These are phyloP conservation scores for Corbicula japonica DNA, from an alignment of 2,888 invertebrate genomes.

Conservation along the genomic window DNA sequence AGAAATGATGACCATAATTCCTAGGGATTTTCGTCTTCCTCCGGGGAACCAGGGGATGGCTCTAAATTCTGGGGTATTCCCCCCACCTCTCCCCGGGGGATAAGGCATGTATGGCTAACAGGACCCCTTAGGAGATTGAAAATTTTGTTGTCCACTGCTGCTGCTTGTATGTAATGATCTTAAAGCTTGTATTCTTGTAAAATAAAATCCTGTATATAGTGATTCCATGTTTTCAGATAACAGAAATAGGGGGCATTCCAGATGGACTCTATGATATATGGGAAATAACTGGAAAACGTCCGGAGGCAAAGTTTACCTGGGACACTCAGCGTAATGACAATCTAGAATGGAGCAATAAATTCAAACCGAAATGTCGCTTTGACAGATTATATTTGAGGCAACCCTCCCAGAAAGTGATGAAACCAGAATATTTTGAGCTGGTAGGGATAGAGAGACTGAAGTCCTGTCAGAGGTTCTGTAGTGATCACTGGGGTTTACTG, in stretches of 20 bases:
- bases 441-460: constrained; percentile 88
- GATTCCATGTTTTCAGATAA: constrained; percentile 83
- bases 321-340: constrained; percentile 89
- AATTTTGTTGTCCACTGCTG: too few species aligned
- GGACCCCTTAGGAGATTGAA: too few species aligned
- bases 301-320: constrained; percentile 89
- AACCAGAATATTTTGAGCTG: constrained; percentile 88
- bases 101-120: too few species aligned
- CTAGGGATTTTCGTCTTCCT: too few species aligned
- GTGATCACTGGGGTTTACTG: constrained; percentile 89
- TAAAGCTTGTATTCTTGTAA: too few species aligned
- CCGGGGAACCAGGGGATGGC: too few species aligned
- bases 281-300: constrained; percentile 88
- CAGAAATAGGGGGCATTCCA: constrained; percentile 86
- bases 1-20: too few species aligned
- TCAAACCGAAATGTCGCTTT: constrained; percentile 88
- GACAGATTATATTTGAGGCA: constrained; percentile 88
- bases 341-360: constrained; percentile 83
- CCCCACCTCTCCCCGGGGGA: neutral
- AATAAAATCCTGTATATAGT: too few species aligned
- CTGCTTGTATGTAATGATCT: too few species aligned
- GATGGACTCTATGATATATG: constrained; percentile 87
- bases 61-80: too few species aligned
- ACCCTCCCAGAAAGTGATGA: constrained; percentile 75
- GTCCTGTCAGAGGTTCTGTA: constrained; percentile 88